Evolutionary conservation across 2,888 invertebrate species (phyloP), one percentile per base, ranked within the genome.

Genomic region (Lasius fuliginosus): DNA sequence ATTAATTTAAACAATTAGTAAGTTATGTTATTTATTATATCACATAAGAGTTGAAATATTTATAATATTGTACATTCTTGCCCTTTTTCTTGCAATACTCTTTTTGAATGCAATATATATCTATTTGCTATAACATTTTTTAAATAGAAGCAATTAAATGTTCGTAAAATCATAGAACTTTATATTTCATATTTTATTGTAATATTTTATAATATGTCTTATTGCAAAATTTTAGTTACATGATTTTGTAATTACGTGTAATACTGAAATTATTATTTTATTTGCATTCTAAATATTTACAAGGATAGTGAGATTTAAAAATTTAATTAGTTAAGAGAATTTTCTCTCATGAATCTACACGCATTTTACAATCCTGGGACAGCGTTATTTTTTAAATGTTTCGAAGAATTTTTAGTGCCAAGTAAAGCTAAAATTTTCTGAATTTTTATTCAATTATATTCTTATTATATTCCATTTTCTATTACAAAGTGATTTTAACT

Each of bases 1-100:
- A 64, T n/a, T 27, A 4, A 76, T 65, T 65, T 64, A 15, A 62
- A 23, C 46, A 46, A 11, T 75, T 27, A 46, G 3, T 46, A 36
- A 6, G 18, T 64, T 49, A 15, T 33, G n/a, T 49, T 75, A 33
- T 46, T n/a, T 36, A 46, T 30, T n/a, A 8, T 18, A 30, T 74
- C 15, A 15, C 33, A 33, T n/a, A 60, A 40, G 1, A 2, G 12
- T 46, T 12, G 15, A 46, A 15, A 42, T 42, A 74, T 62, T 62
- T 60, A 73, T 73, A 42, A 42, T 3, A 74, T 74, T 42, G n/a
- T 0, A 15, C 15, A n/a, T 12, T 8, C 18, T 74, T 42, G 1
- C 30, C 5, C 5, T 36, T 27, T 71, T 71, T 6, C 4, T 23
- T 33, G 46, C 18, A 71, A 15, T 23, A 71, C 15, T 73, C 30